Base-by-base conservation (phyloP, 2,888 invertebrate genomes). In the Phymatocera aterrima region DNA sequence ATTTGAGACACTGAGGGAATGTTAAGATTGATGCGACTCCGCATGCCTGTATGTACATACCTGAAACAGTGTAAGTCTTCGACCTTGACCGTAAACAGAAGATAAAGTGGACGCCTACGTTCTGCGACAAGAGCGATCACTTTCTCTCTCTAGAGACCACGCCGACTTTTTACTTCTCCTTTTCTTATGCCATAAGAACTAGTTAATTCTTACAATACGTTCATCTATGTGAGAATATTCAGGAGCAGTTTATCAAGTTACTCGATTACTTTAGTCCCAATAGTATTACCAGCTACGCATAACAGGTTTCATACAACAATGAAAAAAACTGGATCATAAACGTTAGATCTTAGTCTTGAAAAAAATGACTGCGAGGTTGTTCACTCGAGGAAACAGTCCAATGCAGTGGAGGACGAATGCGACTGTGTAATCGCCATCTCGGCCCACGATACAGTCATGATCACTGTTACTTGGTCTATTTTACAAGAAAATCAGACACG, bases 61-160 rank as follows among this genome's bases (percentile, higher is more conserved):
- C n/a, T n/a, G n/a, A n/a, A n/a, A n/a, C n/a, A n/a, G 57, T 57
- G 10, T 15, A 15, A 15, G 37, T 18, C 8, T 37, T 2, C n/a
- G 61, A 64, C 61, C 61, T 64, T 37, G 61, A 64, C 61, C 61
- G 61, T 31, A 12, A 21, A 37, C 31, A 18, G 34, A 64, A 64
- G 61, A 64, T 64, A 34, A 64, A 64, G 34, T 18, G 37, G 37
- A 64, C n/a, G 34, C 37, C 34, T 34, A 37, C 31, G 57, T 15
- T 12, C 28, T 57, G 10, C 61, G 1, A 37, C 34, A 21, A 64
- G 37, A 64, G 31, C 8, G 61, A 64, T 64, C 61, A 64, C 61
- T 64, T 21, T 60, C 37, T 64, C 18, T 64, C 37, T 31, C 37
- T 18, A 37, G 18, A 64, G 8, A 64, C 37, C 18, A 8, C 46